Percentiles rank a stretch among this genome's conserved stretches.
phyloP scores from a whole-genome alignment of 1,140 invertebrate species.

The Cylas formicarius region DNA sequence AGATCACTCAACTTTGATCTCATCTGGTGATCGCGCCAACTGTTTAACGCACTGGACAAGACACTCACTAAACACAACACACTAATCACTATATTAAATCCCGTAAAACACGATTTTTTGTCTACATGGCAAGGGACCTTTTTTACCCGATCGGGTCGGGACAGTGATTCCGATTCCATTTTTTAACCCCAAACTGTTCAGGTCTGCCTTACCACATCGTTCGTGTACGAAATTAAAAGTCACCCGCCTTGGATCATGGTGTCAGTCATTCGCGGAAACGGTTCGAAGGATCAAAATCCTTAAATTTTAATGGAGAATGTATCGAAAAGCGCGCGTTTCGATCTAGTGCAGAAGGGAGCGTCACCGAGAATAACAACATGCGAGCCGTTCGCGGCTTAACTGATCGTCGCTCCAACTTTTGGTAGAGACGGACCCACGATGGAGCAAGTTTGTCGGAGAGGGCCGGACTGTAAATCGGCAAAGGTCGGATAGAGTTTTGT shows the following conservation, averaged over 20 bases:
- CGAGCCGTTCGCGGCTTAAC: constrained; percentile 20
- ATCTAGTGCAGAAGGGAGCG: constrained; percentile 2
- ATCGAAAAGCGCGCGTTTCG: constrained; percentile 4
- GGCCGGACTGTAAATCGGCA: constrained; percentile 11
- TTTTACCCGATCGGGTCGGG: constrained; percentile 14
- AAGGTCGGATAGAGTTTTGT: constrained; percentile 13
- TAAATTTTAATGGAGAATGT: constrained; percentile 1
- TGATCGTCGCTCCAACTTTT: constrained; percentile 19
- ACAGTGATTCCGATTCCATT: constrained; percentile 27
- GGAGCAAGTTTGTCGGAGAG: constrained; percentile 21
- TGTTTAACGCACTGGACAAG: constrained; percentile 34
- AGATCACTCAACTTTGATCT: constrained; percentile 27
- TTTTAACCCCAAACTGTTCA: constrained; percentile 16
- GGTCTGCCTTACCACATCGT: constrained; percentile 22
- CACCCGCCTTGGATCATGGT: constrained; percentile 18
- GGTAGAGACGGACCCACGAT: constrained; percentile 16
- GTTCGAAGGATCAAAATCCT: not conserved
- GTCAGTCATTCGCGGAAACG: no score
- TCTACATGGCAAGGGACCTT: not conserved
- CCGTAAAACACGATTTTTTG: constrained; percentile 11
- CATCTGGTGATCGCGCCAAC: constrained; percentile 32
- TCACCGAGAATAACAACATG: constrained; percentile 1
- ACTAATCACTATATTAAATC: constrained; percentile 36
- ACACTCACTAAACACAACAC: constrained; percentile 40
- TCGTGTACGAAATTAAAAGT: constrained; percentile 1